phyloP scores from a whole-genome alignment of 2,797 vertebrate species.

The Danio tinwini region DNA sequence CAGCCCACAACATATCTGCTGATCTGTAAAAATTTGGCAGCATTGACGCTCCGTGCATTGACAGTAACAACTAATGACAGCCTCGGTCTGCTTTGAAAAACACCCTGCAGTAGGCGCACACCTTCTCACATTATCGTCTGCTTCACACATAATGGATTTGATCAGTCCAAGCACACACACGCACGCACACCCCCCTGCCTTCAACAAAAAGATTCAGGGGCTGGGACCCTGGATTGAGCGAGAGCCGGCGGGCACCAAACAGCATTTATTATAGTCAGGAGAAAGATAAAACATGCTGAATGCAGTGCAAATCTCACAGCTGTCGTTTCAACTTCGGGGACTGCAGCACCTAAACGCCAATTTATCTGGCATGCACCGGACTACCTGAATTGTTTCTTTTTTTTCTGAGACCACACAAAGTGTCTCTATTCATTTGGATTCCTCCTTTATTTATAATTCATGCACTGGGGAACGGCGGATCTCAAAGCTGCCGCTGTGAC shows the following conservation, averaged over 20 bases:
- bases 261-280: conserved; percentile 12
- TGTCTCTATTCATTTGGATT: conserved; percentile 44
- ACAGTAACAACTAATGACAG: conserved; percentile 64
- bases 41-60: conserved; percentile 58
- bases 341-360: conserved; percentile 37
- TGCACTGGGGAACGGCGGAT: conserved; percentile 31
- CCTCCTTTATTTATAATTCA: conserved; percentile 50
- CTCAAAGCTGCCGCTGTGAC: conserved; percentile 10
- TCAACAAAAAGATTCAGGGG: conserved; percentile 41
- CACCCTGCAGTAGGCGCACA: conserved; percentile 17
- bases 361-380: conserved; percentile 65
- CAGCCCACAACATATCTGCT: conserved; percentile 16
- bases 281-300: conserved; percentile 15
- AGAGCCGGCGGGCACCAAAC: conserved; percentile 5
- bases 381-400: conserved; percentile 15
- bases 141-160: conserved; percentile 36
- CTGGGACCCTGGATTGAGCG: not conserved
- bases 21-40: conserved; percentile 38
- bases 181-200: not conserved
- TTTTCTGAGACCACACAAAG: conserved; percentile 12
- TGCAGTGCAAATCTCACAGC: not conserved
- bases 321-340: conserved; percentile 50
- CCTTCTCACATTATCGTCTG: conserved; percentile 23
- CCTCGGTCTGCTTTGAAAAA: conserved; percentile 48
- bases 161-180: conserved; percentile 38